Conservation (phyloP, 2,888 invertebrate genomes). For the Amiota minor region DNA sequence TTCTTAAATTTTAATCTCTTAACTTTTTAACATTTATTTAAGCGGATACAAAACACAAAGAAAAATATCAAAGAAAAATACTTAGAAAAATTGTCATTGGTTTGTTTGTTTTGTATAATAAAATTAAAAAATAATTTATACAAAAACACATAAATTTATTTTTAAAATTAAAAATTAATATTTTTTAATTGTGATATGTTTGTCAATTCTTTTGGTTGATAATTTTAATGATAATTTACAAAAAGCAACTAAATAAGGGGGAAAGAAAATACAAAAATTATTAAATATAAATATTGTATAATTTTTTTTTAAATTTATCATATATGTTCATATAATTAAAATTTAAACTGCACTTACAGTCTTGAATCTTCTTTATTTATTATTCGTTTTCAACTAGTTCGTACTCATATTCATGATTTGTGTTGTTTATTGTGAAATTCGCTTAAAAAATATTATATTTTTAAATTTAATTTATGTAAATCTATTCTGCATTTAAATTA, state of each 20-base stretch:
- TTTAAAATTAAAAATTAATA: conserved; percentile 4
- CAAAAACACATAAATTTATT: neutral
- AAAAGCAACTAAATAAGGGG: neutral
- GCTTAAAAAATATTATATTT: neutral
- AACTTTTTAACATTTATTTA: neutral
- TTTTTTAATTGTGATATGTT: conserved; percentile 27
- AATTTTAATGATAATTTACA: conserved; percentile 11
- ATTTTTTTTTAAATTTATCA: too few species aligned
- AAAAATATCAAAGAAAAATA: too few species aligned
- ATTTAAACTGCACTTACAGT: conserved; percentile 17
- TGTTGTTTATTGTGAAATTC: neutral
- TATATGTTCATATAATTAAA: too few species aligned
- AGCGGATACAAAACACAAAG: too few species aligned
- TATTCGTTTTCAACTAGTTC: conserved; percentile 60
- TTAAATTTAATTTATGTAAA: too few species aligned
- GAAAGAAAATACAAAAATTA: too few species aligned
- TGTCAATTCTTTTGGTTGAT: conserved; percentile 19
- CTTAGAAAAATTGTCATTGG: conserved; percentile 42
- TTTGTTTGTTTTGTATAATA: conserved; percentile 44
- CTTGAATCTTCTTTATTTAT: conserved; percentile 3
- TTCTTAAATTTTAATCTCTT: conserved; percentile 3
- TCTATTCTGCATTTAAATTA: too few species aligned
- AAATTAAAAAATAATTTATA: neutral
- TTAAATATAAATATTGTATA: too few species aligned
- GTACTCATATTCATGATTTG: conserved; percentile 56